Conservation (phyloP, 2,797 vertebrate species). For the Miopithecus talapoin region DNA sequence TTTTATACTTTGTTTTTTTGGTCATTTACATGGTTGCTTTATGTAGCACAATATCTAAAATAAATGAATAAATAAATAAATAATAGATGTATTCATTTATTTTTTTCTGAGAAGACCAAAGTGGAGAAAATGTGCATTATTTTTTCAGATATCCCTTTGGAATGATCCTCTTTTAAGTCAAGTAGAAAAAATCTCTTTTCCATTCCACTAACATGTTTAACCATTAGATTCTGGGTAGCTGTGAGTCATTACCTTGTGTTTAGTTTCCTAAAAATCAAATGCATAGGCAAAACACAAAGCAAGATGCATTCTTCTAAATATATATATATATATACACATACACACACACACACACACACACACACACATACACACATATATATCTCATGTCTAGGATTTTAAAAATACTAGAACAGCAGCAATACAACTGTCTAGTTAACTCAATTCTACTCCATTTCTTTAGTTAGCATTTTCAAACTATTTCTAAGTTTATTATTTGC, state of each 20-base stretch:
- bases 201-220: neutral
- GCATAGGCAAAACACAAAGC: neutral
- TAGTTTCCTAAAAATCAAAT: neutral
- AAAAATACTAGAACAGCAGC: neutral
- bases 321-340: neutral
- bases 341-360: no score
- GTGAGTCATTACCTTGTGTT: neutral
- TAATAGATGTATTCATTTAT: neutral
- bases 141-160: neutral
- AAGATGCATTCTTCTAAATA: neutral
- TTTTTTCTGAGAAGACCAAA: neutral
- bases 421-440: conserved; percentile 49
- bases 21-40: neutral
- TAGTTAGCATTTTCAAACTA: conserved; percentile 49
- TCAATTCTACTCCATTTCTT: neutral
- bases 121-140: neutral
- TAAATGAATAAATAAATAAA: neutral
- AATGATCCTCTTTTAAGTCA: neutral
- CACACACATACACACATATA: no score
- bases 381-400: neutral
- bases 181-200: neutral
- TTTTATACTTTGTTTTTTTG: neutral
- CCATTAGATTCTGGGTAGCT: neutral
- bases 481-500: conserved; percentile 60
- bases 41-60: neutral